A percentile compares a stretch with the other conserved stretches of the same genome.
These are phyloP conservation scores for Drosophila rellima DNA, from an alignment of 2,888 invertebrate genomes.

Conservation along the genomic window DNA sequence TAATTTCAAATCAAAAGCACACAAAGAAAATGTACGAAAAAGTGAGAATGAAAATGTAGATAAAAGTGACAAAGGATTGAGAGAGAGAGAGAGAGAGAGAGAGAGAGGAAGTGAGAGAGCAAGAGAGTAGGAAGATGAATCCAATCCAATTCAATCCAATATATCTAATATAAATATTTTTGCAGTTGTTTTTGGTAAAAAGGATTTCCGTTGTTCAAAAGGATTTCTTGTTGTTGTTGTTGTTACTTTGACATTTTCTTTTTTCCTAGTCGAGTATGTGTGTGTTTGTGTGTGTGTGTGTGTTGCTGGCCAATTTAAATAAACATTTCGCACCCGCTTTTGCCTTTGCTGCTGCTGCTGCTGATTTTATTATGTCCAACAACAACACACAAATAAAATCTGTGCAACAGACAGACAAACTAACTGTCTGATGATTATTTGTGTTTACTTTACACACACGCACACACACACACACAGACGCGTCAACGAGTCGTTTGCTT, in stretches of 20 bases:
- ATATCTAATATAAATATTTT: conserved; percentile 81
- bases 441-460: conserved; percentile 64
- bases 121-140: conserved; percentile 13
- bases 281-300: conserved; percentile 49
- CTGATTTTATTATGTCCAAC: conserved; percentile 78
- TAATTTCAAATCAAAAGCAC: conserved; percentile 51
- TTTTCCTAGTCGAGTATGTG: conserved; percentile 24
- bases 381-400: conserved; percentile 64
- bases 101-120: not conserved
- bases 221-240: conserved; percentile 63
- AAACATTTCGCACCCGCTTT: conserved; percentile 77
- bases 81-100: not conserved
- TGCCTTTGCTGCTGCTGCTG: conserved; percentile 41
- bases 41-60: conserved; percentile 30
- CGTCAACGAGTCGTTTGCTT: conserved; percentile 26
- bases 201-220: conserved; percentile 77
- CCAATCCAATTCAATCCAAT: conserved; percentile 65
- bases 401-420: conserved; percentile 63
- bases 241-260: conserved; percentile 70
- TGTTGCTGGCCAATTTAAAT: conserved; percentile 76
- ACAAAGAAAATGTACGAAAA: conserved; percentile 8
- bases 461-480: conserved; percentile 14
- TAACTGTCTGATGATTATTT: conserved; percentile 78
- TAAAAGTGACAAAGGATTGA: conserved; percentile 17
- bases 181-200: conserved; percentile 76